phyloP scores from a whole-genome alignment of 1,140 invertebrate genomes.

The Batillaria attramentaria region DNA sequence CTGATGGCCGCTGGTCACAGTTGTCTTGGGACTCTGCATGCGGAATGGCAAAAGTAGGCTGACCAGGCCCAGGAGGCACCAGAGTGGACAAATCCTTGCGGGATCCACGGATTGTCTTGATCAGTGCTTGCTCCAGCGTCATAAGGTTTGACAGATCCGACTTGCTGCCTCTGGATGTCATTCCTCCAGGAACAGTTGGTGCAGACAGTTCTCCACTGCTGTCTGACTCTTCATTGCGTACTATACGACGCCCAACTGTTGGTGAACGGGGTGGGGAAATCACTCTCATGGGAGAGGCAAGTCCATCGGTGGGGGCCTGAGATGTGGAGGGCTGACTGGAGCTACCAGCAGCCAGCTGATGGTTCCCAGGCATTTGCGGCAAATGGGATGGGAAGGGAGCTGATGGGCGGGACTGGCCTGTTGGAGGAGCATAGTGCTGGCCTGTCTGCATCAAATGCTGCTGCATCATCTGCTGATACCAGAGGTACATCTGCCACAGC shows the following conservation, averaged over 20 bases:
- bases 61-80: neutral
- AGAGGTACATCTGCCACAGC: slow-evolving; percentile 34
- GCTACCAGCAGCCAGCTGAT: slow-evolving; percentile 28
- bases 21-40: slow-evolving; percentile 28
- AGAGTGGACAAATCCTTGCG: slow-evolving; percentile 39
- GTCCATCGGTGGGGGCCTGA: neutral
- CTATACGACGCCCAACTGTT: slow-evolving; percentile 32
- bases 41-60: slow-evolving; percentile 3
- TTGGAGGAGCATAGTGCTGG: slow-evolving; percentile 19
- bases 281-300: slow-evolving; percentile 5
- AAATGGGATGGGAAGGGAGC: neutral
- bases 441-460: slow-evolving; percentile 29
- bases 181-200: too few species aligned
- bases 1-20: too few species aligned
- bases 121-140: slow-evolving; percentile 50
- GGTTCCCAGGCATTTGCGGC: slow-evolving; percentile 10
- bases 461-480: slow-evolving; percentile 35
- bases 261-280: slow-evolving; percentile 45
- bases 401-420: slow-evolving; percentile 32
- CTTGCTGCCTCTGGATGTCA: slow-evolving; percentile 27
- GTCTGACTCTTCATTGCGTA: too few species aligned
- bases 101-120: slow-evolving; percentile 45
- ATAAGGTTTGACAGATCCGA: slow-evolving; percentile 39
- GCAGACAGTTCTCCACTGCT: too few species aligned
- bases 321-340: neutral